Evolutionary conservation across 2,113 vertebrate genomes (phyloP).

Genomic region (Bubo bubo): DNA sequence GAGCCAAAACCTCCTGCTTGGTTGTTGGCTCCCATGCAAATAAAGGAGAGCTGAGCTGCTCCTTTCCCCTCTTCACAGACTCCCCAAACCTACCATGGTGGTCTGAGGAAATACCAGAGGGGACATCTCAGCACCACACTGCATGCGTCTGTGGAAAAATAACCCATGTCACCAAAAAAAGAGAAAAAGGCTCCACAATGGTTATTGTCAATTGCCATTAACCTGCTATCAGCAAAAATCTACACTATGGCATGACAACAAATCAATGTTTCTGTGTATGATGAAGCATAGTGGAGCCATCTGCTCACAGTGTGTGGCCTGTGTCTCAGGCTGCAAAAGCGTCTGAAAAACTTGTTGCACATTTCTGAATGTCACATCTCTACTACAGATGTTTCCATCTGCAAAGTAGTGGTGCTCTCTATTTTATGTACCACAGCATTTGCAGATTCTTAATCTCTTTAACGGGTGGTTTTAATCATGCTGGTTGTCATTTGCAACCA

Average conservation of each 20-base stretch:
- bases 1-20: background rate
- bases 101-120: background rate
- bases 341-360: background rate
- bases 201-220: background rate
- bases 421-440: background rate
- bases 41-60: background rate
- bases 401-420: background rate
- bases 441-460: background rate
- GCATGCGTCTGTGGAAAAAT: background rate
- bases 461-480: background rate
- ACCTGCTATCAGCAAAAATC: background rate
- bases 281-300: background rate
- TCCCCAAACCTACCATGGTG: background rate
- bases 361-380: constrained; percentile 16
- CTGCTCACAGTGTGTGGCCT: background rate
- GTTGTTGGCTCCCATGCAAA: background rate
- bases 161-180: background rate
- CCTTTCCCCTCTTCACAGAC: background rate
- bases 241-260: background rate
- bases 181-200: background rate
- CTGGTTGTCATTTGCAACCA: background rate
- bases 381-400: background rate
- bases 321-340: background rate
- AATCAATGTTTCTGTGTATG: background rate
- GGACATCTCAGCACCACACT: background rate